A percentile compares a stretch with the other conserved stretches of the same genome.
Conservation (phyloP, 2,888 invertebrate genomes). For the Chymomyza amoena region DNA sequence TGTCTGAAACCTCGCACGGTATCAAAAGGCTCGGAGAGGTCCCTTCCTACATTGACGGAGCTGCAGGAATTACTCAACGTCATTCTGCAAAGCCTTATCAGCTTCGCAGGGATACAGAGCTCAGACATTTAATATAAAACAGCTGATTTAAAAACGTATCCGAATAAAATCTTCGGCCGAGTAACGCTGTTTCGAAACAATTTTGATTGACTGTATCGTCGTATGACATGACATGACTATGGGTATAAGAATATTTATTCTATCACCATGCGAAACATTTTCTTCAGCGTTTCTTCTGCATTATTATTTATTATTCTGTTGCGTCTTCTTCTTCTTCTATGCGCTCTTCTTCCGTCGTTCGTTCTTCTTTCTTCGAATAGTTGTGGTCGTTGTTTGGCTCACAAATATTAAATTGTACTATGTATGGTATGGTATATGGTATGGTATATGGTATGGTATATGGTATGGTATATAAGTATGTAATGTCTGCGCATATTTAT, state of each 20-base stretch:
- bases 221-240: slow-evolving; percentile 6
- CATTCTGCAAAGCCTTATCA: no score
- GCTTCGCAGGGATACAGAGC: no score
- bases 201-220: not conserved
- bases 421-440: slow-evolving; percentile 16
- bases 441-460: slow-evolving; percentile 14
- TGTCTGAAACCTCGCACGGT: no score
- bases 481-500: slow-evolving; percentile 7
- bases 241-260: slow-evolving; percentile 18
- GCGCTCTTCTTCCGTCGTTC: no score
- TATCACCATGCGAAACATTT: slow-evolving; percentile 43
- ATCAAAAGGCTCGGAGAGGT: no score
- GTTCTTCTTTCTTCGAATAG: slow-evolving; percentile 38
- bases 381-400: slow-evolving; percentile 46
- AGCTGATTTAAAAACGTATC: no score
- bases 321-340: slow-evolving; percentile 2
- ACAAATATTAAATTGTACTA: slow-evolving; percentile 65
- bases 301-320: slow-evolving; percentile 13
- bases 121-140: no score
- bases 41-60: no score
- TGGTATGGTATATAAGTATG: slow-evolving; percentile 3
- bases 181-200: no score
- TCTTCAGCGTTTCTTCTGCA: slow-evolving; percentile 28
- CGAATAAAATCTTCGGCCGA: no score
- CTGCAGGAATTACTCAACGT: no score